Evolutionary conservation across 2,113 vertebrate species (phyloP), one percentile per base, ranked within the genome.

Genomic region (Cariama cristata): DNA sequence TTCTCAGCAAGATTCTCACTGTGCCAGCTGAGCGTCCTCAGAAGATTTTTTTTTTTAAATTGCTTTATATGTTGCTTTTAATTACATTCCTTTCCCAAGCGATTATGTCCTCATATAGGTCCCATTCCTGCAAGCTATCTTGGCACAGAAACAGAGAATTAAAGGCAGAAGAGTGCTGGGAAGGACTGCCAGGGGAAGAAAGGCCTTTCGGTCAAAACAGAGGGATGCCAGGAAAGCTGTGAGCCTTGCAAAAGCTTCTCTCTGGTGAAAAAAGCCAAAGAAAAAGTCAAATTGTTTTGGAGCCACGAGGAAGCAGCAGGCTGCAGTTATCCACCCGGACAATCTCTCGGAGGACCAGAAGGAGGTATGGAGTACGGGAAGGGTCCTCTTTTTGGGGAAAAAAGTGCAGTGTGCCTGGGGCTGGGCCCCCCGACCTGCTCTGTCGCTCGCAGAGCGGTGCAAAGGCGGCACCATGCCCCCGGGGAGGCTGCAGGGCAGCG

Each of bases 71-170:
- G 88, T 93, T 97, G 53, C 73, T 93, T 95, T 97, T 97, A 97
- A 97, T 97, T 96, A 96, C 93, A 96, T 96, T 97, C 95, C 88
- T 96, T 96, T 97, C 90, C 96, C 94, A 97, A 95, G 92, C 4
- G 19, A 97, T 97, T 96, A 91, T 82, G 95, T 87, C 66, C 95
- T 89, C 49, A 50, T 72, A 75, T 50, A 96, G 73, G 96, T 71
- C 73, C 56, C 80, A 85, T 84, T 96, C 91, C 95, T 97, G 88
- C 91, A 91, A 97, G 93, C 91, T 91, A 81, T 95, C 69, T 93
- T 97, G 97, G 96, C 96, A 95, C 52, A 92, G 40, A 84, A 84
- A 90, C 73, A 95, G 73, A 83, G 50, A 84, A 15, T 84, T 87
- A 63, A 86, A 97, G 60, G 64, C 56, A 87, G 69, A 94, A 87